Base-by-base conservation (phyloP, 1,140 invertebrate genomes). In the Hylaeus anthracinus region DNA sequence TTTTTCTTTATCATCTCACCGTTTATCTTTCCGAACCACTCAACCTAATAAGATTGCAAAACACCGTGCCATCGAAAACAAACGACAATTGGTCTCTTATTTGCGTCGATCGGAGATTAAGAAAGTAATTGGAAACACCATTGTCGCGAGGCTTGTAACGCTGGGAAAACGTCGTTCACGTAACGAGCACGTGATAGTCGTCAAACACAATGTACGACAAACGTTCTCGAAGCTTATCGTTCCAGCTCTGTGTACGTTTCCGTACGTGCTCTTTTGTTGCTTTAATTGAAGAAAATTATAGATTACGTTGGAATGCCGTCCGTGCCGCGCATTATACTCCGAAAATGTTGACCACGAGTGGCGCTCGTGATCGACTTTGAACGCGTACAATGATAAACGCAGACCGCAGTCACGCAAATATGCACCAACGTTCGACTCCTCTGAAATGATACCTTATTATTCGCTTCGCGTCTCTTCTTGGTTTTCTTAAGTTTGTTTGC, bases 201-300 rank as follows among this genome's bases (percentile, higher is more conserved):
- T 51, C 43, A 9, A 43, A 2, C 14, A 4, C 39, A 48, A 6
- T 51, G 56, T 39, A 15, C 43, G 26, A 48, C 14, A 12, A 26
- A 39, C 55, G 15, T 9, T 56, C 15, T 39, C 6, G 8, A 58
- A 15, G 15, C 64, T 67, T 58, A 67, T 67, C 64, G n/a, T 5
- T 3, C 39, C 3, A 8, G 15, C n/a, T 0, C 60, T 63, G 8
- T n/a, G 26, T 26, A 37, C 26, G 41, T 14, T 15, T 56, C 26
- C 45, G n/a, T 15, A 37, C 9, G 6, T n/a, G 63, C 48, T 56
- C 64, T 65, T 76, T 76, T 60, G 64, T 67, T 55, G 10, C 10
- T 48, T 66, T 58, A 67, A 76, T 76, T 56, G 41, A 37, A 5
- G 64, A 58, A 76, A 76, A 76, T 76, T 66, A 76, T 58, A 67